Conservation (phyloP, 2,113 vertebrate genomes). For the Pelodiscus sinensis region DNA sequence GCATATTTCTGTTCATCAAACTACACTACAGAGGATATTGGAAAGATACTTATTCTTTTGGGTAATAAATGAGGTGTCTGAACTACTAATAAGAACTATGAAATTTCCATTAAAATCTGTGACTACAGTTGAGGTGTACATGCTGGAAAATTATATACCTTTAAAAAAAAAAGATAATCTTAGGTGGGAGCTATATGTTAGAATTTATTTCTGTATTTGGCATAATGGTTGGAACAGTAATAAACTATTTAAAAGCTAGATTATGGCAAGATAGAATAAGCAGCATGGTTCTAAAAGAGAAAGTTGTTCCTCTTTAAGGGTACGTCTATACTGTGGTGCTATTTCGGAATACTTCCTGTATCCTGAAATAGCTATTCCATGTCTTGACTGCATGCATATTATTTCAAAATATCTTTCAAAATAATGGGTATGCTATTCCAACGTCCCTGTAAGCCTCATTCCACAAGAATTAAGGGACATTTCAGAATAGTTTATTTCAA, state of each 20-base stretch:
- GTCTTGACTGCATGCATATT: too few relatives aligned
- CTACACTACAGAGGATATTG: background rate
- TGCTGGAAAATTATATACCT: background rate
- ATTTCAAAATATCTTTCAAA: too few relatives aligned
- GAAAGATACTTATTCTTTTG: background rate
- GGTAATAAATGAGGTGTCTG: background rate
- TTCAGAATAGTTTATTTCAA: too few relatives aligned
- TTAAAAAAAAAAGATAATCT: background rate
- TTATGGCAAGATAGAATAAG: rapidly evolving
- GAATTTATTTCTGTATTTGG: rapidly evolving
- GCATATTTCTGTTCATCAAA: background rate
- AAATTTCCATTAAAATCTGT: background rate
- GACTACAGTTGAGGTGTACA: background rate
- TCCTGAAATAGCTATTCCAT: too few relatives aligned
- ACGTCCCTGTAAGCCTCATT: too few relatives aligned
- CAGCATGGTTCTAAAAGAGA: rapidly evolving
- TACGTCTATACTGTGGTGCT: too few relatives aligned
- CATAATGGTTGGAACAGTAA: rapidly evolving
- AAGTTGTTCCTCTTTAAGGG: background rate
- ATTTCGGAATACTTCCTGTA: too few relatives aligned
- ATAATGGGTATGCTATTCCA: too few relatives aligned
- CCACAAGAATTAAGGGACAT: too few relatives aligned
- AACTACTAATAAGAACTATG: background rate
- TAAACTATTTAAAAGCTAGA: background rate
- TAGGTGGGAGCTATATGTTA: background rate